phyloP scores from a whole-genome alignment of 2,888 invertebrate species.

The Torymus tubicola region DNA sequence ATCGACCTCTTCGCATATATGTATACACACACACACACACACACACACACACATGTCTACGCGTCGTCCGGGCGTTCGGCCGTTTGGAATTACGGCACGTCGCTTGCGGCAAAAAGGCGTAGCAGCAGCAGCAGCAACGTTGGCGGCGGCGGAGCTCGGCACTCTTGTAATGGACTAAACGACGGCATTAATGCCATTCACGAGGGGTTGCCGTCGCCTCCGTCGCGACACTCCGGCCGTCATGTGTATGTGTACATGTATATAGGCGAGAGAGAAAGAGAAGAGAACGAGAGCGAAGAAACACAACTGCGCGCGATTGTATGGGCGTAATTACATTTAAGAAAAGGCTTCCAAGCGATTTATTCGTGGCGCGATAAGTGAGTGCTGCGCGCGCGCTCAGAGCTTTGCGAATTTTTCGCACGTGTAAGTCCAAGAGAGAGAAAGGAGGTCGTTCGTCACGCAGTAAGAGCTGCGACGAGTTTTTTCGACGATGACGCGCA shows the following conservation, averaged over 20 bases:
- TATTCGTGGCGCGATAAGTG: constrained; percentile 15
- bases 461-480: no score
- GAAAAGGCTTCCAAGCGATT: constrained; percentile 46
- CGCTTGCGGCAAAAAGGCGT: constrained; percentile 31
- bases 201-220: constrained; percentile 30
- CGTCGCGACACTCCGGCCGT: constrained; percentile 11
- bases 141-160: background rate
- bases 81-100: constrained; percentile 15
- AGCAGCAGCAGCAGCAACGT: background rate
- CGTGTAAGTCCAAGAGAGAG: no score
- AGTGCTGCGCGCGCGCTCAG: no score
- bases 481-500: no score
- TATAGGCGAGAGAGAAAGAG: background rate
- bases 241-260: background rate
- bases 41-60: no score
- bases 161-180: constrained; percentile 44
- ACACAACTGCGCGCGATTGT: background rate
- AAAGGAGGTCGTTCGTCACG: no score
- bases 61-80: background rate
- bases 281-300: background rate
- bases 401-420: no score
- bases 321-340: constrained; percentile 41
- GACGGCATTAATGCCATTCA: constrained; percentile 50
- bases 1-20: background rate
- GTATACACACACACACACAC: no score